Evolutionary conservation across 1,140 invertebrate genomes (phyloP).

Genomic region (Lanistes nyassanus): DNA sequence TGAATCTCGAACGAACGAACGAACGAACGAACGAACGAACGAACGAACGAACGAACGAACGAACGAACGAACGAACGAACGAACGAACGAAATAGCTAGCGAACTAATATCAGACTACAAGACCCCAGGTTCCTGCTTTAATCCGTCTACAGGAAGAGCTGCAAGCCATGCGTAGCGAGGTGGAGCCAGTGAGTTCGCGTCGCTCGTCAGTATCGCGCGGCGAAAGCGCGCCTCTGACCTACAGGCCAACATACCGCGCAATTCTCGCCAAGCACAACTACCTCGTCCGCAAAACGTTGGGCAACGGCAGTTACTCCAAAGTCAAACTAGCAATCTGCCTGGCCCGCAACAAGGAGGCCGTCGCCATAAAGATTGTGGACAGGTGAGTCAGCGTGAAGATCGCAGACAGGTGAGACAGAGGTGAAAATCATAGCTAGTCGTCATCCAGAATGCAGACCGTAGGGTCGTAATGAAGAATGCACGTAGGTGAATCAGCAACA

Average conservation of each 20-base stretch:
- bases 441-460: no score
- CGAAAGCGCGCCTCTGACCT: conserved; percentile 49
- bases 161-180: conserved; percentile 56
- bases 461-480: no score
- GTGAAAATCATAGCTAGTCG: no score
- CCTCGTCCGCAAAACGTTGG: conserved; percentile 55
- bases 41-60: no score
- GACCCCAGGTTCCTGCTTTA: no score
- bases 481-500: no score
- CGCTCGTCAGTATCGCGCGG: conserved; percentile 40
- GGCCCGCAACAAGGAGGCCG: conserved; percentile 55
- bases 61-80: no score
- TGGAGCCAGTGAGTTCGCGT: conserved; percentile 40
- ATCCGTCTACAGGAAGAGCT: conserved; percentile 44
- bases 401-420: no score
- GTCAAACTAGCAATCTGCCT: conserved; percentile 60
- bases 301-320: conserved; percentile 64
- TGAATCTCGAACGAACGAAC: no score
- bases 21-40: no score
- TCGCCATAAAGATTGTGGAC: conserved; percentile 92
- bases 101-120: no score
- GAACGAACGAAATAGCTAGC: no score
- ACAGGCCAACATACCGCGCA: conserved; percentile 59
- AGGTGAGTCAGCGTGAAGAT: conserved; percentile 52
- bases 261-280: conserved; percentile 56